Evolutionary conservation across 2,113 vertebrate species (phyloP).

Genomic region (Typhlomys cinereus): DNA sequence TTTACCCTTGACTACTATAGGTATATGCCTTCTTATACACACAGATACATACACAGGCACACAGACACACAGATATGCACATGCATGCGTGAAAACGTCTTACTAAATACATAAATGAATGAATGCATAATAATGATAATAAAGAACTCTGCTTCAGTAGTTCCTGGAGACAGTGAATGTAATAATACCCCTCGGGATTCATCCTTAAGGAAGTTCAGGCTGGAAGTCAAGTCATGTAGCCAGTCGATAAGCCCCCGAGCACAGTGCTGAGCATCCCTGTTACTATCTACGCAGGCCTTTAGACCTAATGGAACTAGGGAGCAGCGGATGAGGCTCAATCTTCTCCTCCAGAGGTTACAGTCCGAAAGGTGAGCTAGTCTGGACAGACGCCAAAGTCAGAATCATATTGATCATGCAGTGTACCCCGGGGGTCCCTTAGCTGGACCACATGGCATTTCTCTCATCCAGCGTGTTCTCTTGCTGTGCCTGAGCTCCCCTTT

Average conservation of each 20-base stretch:
- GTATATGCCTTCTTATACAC: too few species aligned
- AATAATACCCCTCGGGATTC: not conserved
- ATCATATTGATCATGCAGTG: not conserved
- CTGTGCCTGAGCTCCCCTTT: not conserved
- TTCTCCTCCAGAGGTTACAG: not conserved
- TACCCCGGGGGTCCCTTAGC: rapidly evolving
- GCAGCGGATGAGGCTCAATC: not conserved
- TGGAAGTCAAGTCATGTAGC: not conserved
- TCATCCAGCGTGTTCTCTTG: not conserved
- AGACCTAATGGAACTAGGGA: not conserved
- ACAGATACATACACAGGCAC: too few species aligned
- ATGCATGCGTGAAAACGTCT: too few species aligned
- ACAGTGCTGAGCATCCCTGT: not conserved
- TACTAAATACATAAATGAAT: too few species aligned
- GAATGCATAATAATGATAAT: too few species aligned
- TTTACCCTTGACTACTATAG: too few species aligned
- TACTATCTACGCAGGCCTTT: not conserved
- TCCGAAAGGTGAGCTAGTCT: not conserved
- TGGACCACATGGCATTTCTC: not conserved
- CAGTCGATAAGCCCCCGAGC: not conserved
- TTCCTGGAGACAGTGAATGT: not conserved
- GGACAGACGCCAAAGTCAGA: not conserved
- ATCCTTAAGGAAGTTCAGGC: not conserved
- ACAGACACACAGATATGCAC: too few species aligned
- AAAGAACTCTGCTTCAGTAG: not conserved